Evolutionary conservation across 2,113 vertebrate genomes (phyloP).

Genomic region (Lipotes vexillifer): DNA sequence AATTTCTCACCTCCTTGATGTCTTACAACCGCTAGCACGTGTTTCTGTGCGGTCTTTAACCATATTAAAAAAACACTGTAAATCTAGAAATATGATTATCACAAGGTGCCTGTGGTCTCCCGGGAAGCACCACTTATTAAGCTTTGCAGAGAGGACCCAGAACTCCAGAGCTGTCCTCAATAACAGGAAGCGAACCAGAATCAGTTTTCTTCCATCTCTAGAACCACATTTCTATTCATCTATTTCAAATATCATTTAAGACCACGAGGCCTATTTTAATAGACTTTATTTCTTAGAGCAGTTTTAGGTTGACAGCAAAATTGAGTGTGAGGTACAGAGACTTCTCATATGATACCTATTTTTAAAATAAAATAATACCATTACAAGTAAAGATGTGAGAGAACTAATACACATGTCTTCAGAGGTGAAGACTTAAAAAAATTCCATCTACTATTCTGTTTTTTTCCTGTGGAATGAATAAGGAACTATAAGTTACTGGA

Average conservation of each 20-base stretch:
- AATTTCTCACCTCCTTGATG: accelerated
- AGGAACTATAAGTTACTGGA: background rate
- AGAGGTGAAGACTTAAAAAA: background rate
- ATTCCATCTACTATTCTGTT: background rate
- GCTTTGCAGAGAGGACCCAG: background rate
- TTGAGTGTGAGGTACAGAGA: background rate
- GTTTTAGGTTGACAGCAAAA: background rate
- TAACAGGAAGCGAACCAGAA: background rate
- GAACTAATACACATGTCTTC: background rate
- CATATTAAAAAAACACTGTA: accelerated
- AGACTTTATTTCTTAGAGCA: background rate
- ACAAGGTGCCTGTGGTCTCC: background rate
- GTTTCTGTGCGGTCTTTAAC: background rate
- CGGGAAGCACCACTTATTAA: background rate
- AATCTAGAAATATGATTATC: background rate
- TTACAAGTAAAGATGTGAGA: background rate
- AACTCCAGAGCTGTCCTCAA: background rate
- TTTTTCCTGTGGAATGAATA: background rate
- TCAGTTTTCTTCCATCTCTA: accelerated
- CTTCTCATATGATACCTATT: background rate
- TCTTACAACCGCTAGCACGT: background rate
- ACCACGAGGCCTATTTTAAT: background rate
- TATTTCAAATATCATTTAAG: background rate
- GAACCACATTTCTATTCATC: accelerated
- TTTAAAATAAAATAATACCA: background rate